phyloP scores from a whole-genome alignment of 2,113 vertebrate species.

The Burhinus oedicnemus region DNA sequence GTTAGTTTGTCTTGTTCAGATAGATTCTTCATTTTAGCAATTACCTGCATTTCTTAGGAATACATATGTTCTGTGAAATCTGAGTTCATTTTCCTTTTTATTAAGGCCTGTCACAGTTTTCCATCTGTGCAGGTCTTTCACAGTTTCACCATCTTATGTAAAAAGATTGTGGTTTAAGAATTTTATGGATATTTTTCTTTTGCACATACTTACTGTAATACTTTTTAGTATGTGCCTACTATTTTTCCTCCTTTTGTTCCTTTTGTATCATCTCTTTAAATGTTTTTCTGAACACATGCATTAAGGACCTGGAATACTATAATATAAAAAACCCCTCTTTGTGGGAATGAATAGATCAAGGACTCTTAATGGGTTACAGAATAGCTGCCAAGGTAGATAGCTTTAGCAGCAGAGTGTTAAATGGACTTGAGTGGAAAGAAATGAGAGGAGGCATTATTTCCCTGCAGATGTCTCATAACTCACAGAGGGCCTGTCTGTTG shows the following conservation, averaged over 20 bases:
- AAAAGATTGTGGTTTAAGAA: neutral
- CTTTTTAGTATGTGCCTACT: neutral
- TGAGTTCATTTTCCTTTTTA: neutral
- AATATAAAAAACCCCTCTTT: neutral
- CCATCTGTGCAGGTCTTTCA: neutral
- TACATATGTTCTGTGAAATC: constrained; percentile 7
- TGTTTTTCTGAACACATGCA: constrained; percentile 1
- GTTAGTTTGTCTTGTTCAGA: constrained; percentile 22
- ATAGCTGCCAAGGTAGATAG: constrained; percentile 60
- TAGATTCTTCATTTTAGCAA: constrained; percentile 27
- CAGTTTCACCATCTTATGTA: neutral
- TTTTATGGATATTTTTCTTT: neutral
- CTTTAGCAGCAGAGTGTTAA: constrained; percentile 57
- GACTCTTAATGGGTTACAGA: constrained; percentile 60
- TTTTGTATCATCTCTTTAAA: constrained; percentile 11
- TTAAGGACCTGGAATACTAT: neutral
- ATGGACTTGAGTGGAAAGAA: constrained; percentile 58
- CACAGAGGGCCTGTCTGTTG: constrained; percentile 35
- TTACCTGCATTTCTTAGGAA: constrained; percentile 46
- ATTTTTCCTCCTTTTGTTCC: neutral
- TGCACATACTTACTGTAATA: neutral
- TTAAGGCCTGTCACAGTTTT: neutral
- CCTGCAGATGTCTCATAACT: constrained; percentile 54
- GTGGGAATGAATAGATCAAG: constrained; percentile 42
- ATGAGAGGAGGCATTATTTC: constrained; percentile 57